phyloP scores from a whole-genome alignment of 2,888 invertebrate species.

The Heliothis peltigera region DNA sequence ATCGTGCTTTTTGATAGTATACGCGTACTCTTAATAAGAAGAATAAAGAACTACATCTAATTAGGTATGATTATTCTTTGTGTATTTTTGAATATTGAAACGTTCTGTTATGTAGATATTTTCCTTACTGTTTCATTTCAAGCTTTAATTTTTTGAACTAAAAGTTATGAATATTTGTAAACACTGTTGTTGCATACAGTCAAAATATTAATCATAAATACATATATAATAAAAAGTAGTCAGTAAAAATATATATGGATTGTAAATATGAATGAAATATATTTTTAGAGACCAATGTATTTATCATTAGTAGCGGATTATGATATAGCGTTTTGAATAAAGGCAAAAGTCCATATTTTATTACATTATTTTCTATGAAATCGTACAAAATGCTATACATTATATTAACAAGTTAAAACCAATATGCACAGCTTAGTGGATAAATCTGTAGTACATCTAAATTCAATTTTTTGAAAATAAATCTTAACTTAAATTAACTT shows the following conservation, averaged over 20 bases:
- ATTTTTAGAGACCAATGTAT: not conserved
- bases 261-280: too few species aligned
- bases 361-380: conserved; percentile 3
- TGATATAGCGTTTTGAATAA: not conserved
- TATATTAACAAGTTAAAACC: conserved; percentile 5
- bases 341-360: not conserved
- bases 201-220: not conserved
- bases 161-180: not conserved
- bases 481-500: too few species aligned
- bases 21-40: not conserved
- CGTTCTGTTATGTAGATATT: not conserved
- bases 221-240: not conserved
- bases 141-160: not conserved
- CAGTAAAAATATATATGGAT: too few species aligned
- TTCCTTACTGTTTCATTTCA: not conserved
- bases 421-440: conserved; percentile 4
- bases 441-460: not conserved
- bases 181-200: not conserved
- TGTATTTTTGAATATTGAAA: too few species aligned
- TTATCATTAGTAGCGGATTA: not conserved
- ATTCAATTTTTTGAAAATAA: not conserved
- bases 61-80: not conserved
- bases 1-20: not conserved
- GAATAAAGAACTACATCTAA: not conserved
- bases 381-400: conserved; percentile 2